phyloP scores from a whole-genome alignment of 92 coral and sea anemone genomes.

The Zoanthus sansibaricus region DNA sequence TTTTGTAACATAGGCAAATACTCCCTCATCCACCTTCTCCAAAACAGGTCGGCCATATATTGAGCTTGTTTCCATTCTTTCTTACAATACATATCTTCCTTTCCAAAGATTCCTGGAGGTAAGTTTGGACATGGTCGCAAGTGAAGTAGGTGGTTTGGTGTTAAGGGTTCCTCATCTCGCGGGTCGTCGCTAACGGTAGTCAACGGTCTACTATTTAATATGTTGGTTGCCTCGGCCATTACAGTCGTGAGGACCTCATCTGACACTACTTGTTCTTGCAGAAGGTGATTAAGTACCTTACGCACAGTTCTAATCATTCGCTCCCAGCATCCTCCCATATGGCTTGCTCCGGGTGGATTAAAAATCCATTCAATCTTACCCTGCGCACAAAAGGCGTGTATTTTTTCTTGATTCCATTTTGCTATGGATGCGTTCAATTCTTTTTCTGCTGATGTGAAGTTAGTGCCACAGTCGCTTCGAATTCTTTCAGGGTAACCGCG shows the following conservation, averaged over 20 bases:
- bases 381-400: slow-evolving; percentile 19
- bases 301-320: slow-evolving; percentile 29
- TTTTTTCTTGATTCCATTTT: slow-evolving; percentile 27
- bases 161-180: slow-evolving; percentile 2
- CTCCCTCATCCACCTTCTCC: background rate
- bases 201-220: background rate
- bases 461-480: slow-evolving; percentile 24
- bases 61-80: slow-evolving; percentile 1
- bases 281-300: background rate
- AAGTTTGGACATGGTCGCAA: slow-evolving; percentile 38
- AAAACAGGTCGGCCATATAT: background rate
- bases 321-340: slow-evolving; percentile 39
- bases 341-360: slow-evolving; percentile 43
- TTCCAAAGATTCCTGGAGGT: slow-evolving; percentile 25
- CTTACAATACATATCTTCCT: slow-evolving; percentile 25
- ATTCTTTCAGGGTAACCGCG: slow-evolving; percentile 44
- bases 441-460: slow-evolving; percentile 38
- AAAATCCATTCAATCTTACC: slow-evolving; percentile 30
- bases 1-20: slow-evolving; percentile 6
- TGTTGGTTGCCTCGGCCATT: slow-evolving; percentile 31
- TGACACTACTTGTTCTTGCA: slow-evolving; percentile 27
- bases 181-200: slow-evolving; percentile 31
- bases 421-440: slow-evolving; percentile 29
- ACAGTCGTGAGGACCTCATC: slow-evolving; percentile 23
- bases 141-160: slow-evolving; percentile 28